These are phyloP conservation scores for Neotoxoptera formosana DNA, from an alignment of 1,140 invertebrate genomes.

Conservation along the genomic window DNA sequence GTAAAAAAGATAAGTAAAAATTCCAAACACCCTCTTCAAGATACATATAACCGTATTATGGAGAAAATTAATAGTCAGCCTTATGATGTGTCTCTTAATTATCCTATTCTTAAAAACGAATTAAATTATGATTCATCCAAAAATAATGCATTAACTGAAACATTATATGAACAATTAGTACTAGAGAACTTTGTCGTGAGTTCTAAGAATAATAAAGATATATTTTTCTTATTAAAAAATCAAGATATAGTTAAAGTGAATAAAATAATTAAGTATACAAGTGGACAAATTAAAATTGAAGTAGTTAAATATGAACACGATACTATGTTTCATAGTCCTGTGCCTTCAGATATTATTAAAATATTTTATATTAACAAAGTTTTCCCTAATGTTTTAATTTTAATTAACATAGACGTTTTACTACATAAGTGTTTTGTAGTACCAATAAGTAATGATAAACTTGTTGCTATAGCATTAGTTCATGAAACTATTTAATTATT, in stretches of 20 bases:
- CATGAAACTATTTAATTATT: not conserved
- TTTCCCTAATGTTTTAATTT: not conserved
- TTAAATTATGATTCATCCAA: not conserved
- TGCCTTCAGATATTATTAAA: not conserved
- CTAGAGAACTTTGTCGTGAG: too few species aligned
- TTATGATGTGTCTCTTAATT: not conserved
- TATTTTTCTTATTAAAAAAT: not conserved
- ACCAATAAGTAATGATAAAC: not conserved
- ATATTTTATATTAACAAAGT: not conserved
- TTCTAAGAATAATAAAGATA: too few species aligned
- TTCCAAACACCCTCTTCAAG: not conserved
- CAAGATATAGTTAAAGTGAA: not conserved
- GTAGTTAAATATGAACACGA: not conserved
- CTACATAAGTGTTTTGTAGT: not conserved
- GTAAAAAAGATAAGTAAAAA: not conserved
- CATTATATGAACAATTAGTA: not conserved
- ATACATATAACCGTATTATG: not conserved
- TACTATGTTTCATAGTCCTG: not conserved
- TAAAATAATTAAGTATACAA: not conserved
- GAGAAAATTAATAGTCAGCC: not conserved
- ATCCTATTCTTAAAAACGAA: not conserved
- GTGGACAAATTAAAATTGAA: slow-evolving; percentile 1
- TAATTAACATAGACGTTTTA: not conserved
- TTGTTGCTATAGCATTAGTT: not conserved
- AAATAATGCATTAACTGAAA: not conserved